phyloP scores from a whole-genome alignment of 1,140 invertebrate species.

The Bradynema listronoti region DNA sequence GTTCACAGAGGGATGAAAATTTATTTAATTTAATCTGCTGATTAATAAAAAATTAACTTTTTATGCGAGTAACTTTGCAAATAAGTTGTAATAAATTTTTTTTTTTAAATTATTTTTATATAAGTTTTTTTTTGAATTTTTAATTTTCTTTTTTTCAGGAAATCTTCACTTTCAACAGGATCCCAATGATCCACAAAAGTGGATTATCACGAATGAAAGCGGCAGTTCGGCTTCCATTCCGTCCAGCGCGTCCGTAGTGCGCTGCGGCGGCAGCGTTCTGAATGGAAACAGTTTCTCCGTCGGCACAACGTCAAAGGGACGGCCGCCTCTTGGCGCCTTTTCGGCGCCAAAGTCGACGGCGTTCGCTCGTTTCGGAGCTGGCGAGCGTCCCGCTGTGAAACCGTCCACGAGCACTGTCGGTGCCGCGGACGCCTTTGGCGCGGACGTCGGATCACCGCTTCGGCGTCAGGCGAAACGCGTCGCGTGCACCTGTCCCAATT shows the following conservation, averaged over 20 bases:
- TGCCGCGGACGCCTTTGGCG: slow-evolving; percentile 1
- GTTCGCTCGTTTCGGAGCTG: no score
- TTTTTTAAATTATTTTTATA: background rate
- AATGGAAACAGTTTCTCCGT: slow-evolving; percentile 9
- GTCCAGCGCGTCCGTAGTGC: background rate
- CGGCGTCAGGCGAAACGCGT: slow-evolving; percentile 44
- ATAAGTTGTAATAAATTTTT: no score
- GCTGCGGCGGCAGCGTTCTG: background rate
- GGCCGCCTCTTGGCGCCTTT: slow-evolving; percentile 5
- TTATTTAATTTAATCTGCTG: no score
- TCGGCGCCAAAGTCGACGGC: no score
- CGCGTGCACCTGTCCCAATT: slow-evolving; percentile 56
- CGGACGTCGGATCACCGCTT: background rate
- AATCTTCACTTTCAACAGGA: slow-evolving; percentile 57
- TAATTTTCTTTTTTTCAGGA: slow-evolving; percentile 31
- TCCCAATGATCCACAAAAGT: slow-evolving; percentile 57
- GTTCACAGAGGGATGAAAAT: no score
- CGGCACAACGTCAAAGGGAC: slow-evolving; percentile 12
- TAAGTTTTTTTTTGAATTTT: background rate
- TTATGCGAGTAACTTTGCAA: no score
- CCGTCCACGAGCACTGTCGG: background rate
- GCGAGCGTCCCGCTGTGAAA: slow-evolving; percentile 11
- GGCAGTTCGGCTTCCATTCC: slow-evolving; percentile 1
- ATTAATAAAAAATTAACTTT: no score
- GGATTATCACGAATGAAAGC: slow-evolving; percentile 54